phyloP scores from a whole-genome alignment of 2,888 invertebrate species.

The Thecocarcelia acutangulata region DNA sequence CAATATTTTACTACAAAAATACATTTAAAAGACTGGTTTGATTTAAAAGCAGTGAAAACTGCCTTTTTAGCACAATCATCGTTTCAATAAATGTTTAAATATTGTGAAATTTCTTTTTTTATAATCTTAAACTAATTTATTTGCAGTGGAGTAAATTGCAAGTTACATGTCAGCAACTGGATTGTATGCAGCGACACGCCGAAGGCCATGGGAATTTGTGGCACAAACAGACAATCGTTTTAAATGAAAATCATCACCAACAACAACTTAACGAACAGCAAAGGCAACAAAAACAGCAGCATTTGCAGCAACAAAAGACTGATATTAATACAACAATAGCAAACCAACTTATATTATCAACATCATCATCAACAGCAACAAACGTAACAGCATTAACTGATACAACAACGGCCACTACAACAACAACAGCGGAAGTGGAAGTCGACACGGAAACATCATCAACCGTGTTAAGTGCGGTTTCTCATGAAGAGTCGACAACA shows the following conservation, averaged over 20 bases:
- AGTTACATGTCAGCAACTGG: constrained; percentile 81
- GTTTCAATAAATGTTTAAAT: too few relatives aligned
- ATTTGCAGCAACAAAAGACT: constrained; percentile 70
- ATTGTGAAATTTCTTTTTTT: too few relatives aligned
- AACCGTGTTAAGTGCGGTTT: constrained; percentile 69
- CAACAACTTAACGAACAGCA: constrained; percentile 70
- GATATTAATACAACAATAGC: constrained; percentile 65
- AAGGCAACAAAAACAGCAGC: constrained; percentile 67
- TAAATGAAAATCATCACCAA: constrained; percentile 78
- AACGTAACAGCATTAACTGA: constrained; percentile 67
- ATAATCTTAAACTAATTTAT: not conserved
- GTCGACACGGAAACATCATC: constrained; percentile 68
- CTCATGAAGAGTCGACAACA: constrained; percentile 66
- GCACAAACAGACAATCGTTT: constrained; percentile 80
- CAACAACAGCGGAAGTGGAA: constrained; percentile 59
- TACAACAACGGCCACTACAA: constrained; percentile 65
- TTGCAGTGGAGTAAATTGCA: constrained; percentile 81
- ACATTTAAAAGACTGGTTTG: too few relatives aligned
- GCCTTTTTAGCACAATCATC: too few relatives aligned
- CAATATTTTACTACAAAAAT: too few relatives aligned
- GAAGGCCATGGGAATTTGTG: constrained; percentile 81
- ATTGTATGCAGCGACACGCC: constrained; percentile 81
- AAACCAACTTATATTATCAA: constrained; percentile 64
- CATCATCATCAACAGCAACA: constrained; percentile 64
- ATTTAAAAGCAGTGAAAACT: too few relatives aligned